A percentile compares a stretch with the other conserved stretches of the same genome.
Conservation (phyloP, 1,140 invertebrate genomes). For the Drosophila gunungcola region DNA sequence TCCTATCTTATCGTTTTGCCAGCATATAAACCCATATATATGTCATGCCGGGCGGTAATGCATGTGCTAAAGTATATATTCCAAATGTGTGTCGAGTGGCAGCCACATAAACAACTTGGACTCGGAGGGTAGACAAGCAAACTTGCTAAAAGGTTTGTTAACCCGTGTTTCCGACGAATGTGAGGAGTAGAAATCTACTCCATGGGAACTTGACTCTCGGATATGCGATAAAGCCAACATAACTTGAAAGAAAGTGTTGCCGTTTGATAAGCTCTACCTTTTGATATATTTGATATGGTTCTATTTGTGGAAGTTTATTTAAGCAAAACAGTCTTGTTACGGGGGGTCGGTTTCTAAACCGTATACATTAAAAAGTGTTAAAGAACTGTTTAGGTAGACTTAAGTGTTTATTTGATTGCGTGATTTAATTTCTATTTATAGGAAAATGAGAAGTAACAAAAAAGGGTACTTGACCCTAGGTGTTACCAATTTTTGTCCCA, state of each 20-base stretch:
- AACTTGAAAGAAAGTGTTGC: conserved; percentile 22
- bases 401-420: not conserved
- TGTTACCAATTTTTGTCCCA: not conserved
- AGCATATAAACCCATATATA: conserved; percentile 9
- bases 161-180: conserved; percentile 14
- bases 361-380: not conserved
- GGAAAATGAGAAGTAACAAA: not conserved
- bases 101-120: conserved; percentile 12
- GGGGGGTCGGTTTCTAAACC: not conserved
- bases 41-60: conserved; percentile 22
- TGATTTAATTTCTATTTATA: conserved; percentile 20
- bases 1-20: conserved; percentile 59
- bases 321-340: conserved; percentile 6
- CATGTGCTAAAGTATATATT: conserved; percentile 4
- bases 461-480: not conserved
- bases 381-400: not conserved
- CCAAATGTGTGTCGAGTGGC: conserved; percentile 37
- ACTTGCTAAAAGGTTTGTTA: conserved; percentile 44
- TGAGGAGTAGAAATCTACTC: conserved; percentile 6
- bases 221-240: conserved; percentile 10
- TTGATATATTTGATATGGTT: conserved; percentile 27
- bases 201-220: conserved; percentile 31
- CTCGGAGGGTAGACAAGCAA: conserved; percentile 11
- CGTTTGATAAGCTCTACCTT: conserved; percentile 12
- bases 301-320: conserved; percentile 17